Percentiles rank a stretch among this genome's conserved stretches.
These are phyloP conservation scores for Spodoptera exigua DNA, from an alignment of 2,888 invertebrate species.

Conservation along the genomic window DNA sequence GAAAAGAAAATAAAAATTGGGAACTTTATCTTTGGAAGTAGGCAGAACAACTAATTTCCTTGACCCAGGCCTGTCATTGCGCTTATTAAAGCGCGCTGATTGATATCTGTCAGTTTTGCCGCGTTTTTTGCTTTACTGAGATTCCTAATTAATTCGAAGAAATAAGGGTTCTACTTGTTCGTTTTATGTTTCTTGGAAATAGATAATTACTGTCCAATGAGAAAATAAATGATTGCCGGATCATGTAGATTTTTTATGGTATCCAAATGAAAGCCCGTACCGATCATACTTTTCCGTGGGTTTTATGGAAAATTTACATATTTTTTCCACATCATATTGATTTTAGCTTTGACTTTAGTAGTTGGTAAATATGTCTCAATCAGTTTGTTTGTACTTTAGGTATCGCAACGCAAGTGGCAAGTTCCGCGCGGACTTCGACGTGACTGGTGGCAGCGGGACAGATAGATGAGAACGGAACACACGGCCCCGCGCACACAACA, in stretches of 20 bases:
- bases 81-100: slow-evolving; percentile 49
- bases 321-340: too few relatives aligned
- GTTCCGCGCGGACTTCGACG: slow-evolving; percentile 37
- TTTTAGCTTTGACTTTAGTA: too few relatives aligned
- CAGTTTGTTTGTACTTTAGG: slow-evolving; percentile 45
- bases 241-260: too few relatives aligned
- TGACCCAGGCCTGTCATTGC: slow-evolving; percentile 28
- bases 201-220: too few relatives aligned
- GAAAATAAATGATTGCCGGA: too few relatives aligned
- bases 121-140: too few relatives aligned
- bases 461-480: slow-evolving; percentile 63
- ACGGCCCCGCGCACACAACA: slow-evolving; percentile 53
- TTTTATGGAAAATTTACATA: too few relatives aligned
- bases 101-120: slow-evolving; percentile 45
- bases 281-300: too few relatives aligned
- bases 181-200: too few relatives aligned
- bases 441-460: slow-evolving; percentile 30
- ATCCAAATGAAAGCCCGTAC: too few relatives aligned
- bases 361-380: slow-evolving; percentile 1
- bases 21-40: slow-evolving; percentile 16
- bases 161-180: too few relatives aligned
- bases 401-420: slow-evolving; percentile 34
- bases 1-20: slow-evolving; percentile 2
- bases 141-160: too few relatives aligned
- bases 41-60: slow-evolving; percentile 25